These are phyloP conservation scores for Amphimedon queenslandica DNA, from an alignment of 37 sponge, comb jelly and placozoan species.

Conservation along the genomic window DNA sequence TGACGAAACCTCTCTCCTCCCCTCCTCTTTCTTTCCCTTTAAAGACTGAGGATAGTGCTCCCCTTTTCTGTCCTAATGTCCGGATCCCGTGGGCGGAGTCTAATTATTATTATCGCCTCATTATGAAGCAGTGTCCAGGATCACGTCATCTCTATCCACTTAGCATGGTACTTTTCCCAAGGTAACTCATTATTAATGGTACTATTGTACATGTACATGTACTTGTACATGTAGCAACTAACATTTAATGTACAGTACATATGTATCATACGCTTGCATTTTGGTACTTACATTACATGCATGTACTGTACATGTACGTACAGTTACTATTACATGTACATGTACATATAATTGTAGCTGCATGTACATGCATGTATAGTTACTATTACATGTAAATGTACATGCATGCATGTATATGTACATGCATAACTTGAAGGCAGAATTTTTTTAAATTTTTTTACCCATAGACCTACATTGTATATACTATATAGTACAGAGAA, in stretches of 20 bases:
- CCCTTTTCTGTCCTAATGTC: slow-evolving; percentile 31
- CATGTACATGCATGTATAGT: too few relatives aligned
- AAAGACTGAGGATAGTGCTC: background rate
- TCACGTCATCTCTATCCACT: background rate
- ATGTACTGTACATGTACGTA: background rate
- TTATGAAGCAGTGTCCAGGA: slow-evolving; percentile 44
- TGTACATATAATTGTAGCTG: too few relatives aligned
- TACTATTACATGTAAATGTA: too few relatives aligned
- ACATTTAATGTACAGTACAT: background rate
- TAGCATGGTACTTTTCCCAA: background rate
- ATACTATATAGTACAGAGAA: too few relatives aligned
- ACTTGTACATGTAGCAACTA: background rate
- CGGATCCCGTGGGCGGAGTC: slow-evolving; percentile 7
- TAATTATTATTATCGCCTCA: slow-evolving; percentile 27
- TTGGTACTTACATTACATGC: background rate
- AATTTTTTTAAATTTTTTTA: too few relatives aligned
- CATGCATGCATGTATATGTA: too few relatives aligned
- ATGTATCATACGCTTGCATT: background rate
- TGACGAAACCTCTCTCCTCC: background rate
- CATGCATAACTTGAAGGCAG: too few relatives aligned
- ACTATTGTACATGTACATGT: background rate
- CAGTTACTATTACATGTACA: background rate
- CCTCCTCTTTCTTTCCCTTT: too few relatives aligned
- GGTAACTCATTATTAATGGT: background rate
- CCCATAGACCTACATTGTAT: too few relatives aligned